Base-by-base conservation (phyloP, 2,797 vertebrate species). In the Varecia variegata region DNA sequence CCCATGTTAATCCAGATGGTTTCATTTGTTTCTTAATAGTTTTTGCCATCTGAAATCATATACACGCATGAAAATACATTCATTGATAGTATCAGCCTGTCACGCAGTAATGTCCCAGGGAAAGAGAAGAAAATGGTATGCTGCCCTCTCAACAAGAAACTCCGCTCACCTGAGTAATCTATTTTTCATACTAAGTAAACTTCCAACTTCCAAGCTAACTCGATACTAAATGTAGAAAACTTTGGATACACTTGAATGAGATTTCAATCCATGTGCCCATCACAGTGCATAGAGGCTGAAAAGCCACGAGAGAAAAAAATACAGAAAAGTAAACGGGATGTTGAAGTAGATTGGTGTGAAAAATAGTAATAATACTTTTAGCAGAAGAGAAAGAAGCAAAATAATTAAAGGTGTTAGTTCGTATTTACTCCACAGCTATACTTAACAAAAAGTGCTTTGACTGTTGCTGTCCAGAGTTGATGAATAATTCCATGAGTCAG, bases 381-480 rank as follows among this genome's bases (percentile, higher is more conserved):
- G 79, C 45, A 45, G 45, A 85, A 79, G 27, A 89, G 32, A 79
- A 77, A 83, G 43, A 85, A 87, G 35, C 11, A 43, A 47, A 81
- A n/a, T 65, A 90, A 79, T 52, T 67, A 5, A 97, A 67, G 81
- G 18, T 56, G 30, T 45, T 68, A 87, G 54, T 71, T 80, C 38
- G 3, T n/a, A 88, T 38, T 86, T 54, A 56, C 47, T 60, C 77
- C 54, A 71, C 35, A 71, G 27, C 27, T 93, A 74, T 88, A 38
- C 30, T 18, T 92, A 86, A 86, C 68, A 62, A 47, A 91, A 93
- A 35, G 40, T 12, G 7, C 80, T 80, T 89, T 95, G 73, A 92
- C 71, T 32, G 9, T n/a, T 89, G 50, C 56, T 86, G 54, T 87
- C 54, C 32, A 77, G 92, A 84, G 45, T 52, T 70, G 58, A 82